Evolutionary conservation across 37 sponge, comb jelly and placozoan species (phyloP).

Genomic region (Lycopodina hypogea): DNA sequence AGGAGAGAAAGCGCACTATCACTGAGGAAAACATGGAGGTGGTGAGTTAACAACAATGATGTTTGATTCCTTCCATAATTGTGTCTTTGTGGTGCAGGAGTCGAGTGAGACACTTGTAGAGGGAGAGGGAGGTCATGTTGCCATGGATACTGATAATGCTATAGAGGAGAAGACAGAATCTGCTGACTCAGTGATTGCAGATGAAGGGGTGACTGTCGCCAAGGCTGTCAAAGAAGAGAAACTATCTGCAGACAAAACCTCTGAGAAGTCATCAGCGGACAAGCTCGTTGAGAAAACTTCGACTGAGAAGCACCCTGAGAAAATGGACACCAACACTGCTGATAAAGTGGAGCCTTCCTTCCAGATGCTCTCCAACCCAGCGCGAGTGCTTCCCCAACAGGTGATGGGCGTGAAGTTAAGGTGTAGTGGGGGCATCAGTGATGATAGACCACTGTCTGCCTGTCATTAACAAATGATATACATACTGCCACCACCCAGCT

Average conservation of each 20-base stretch:
- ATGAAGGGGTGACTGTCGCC: slow-evolving; percentile 3
- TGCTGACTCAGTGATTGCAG: neutral
- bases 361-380: slow-evolving; percentile 89
- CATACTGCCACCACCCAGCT: no score
- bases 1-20: slow-evolving; percentile 55
- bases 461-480: no score
- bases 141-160: slow-evolving; percentile 5
- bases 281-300: slow-evolving; percentile 14
- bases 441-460: no score
- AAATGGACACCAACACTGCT: slow-evolving; percentile 32
- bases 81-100: neutral
- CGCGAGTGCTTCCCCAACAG: slow-evolving; percentile 86
- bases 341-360: slow-evolving; percentile 57
- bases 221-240: slow-evolving; percentile 18
- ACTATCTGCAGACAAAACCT: slow-evolving; percentile 17
- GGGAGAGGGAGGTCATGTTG: neutral
- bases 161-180: slow-evolving; percentile 40
- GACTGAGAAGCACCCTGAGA: slow-evolving; percentile 10
- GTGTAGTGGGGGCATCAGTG: no score
- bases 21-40: slow-evolving; percentile 49
- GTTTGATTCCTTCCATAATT: neutral
- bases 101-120: neutral
- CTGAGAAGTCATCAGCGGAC: slow-evolving; percentile 3
- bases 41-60: slow-evolving; percentile 1
- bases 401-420: no score